Evolutionary conservation across 2,113 vertebrate genomes (phyloP).

Genomic region (Aptenodytes patagonicus): DNA sequence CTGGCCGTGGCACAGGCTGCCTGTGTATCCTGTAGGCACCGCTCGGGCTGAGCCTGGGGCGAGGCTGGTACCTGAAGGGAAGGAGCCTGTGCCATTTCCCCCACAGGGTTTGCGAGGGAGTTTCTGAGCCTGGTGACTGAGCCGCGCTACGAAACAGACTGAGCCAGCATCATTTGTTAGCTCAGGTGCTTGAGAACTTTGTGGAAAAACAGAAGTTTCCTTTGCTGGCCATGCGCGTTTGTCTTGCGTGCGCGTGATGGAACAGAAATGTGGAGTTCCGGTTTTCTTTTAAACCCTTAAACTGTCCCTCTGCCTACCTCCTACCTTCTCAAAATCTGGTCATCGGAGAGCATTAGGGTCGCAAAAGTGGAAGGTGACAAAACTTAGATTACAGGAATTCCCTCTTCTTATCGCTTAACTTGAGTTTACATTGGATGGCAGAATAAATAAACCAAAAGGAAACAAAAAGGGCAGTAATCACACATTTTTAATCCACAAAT

Average conservation of each 20-base stretch:
- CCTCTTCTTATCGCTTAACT: neutral
- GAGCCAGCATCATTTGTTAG: neutral
- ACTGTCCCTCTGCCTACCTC: neutral
- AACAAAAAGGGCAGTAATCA: constrained; percentile 40
- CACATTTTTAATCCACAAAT: constrained; percentile 64
- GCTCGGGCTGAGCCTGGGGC: neutral
- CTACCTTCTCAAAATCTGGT: neutral
- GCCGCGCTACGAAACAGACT: accelerated
- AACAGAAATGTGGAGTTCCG: neutral
- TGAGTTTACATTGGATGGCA: neutral
- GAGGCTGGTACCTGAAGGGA: too few relatives aligned
- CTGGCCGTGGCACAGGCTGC: neutral
- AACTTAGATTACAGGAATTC: accelerated
- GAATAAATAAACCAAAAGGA: constrained; percentile 19
- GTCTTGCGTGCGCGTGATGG: neutral
- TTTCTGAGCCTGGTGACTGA: neutral
- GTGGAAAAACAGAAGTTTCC: neutral
- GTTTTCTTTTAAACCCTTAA: neutral
- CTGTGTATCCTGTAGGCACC: accelerated
- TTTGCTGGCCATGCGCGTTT: neutral
- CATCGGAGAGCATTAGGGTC: neutral
- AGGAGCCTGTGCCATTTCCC: neutral
- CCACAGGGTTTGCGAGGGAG: accelerated
- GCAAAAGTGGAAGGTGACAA: neutral
- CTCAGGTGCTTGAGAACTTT: neutral